Conservation (phyloP, 2,797 vertebrate species). For the Aulostomus chinensis region DNA sequence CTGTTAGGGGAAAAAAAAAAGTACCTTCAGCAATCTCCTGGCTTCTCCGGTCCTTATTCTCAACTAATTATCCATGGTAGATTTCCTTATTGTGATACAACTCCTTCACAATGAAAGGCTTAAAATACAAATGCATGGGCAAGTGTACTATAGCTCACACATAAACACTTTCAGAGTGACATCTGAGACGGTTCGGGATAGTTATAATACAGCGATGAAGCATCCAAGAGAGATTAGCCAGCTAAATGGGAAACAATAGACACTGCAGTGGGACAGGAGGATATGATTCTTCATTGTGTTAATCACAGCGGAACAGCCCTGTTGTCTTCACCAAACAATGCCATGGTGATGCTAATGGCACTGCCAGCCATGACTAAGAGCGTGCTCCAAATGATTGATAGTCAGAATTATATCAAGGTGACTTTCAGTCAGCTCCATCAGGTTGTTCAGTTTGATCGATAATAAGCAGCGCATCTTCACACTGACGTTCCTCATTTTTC, state of each 20-base stretch:
- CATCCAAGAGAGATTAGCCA: slow-evolving; percentile 66
- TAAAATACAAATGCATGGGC: slow-evolving; percentile 55
- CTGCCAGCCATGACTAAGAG: slow-evolving; percentile 78
- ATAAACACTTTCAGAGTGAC: slow-evolving; percentile 50
- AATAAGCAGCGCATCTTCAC: slow-evolving; percentile 75
- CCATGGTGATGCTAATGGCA: slow-evolving; percentile 81
- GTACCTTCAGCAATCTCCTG: slow-evolving; percentile 53
- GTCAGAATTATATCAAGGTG: slow-evolving; percentile 83
- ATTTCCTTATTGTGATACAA: slow-evolving; percentile 73
- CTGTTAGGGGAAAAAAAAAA: slow-evolving; percentile 11
- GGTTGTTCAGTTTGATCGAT: slow-evolving; percentile 82
- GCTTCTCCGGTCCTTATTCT: slow-evolving; percentile 65
- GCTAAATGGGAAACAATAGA: slow-evolving; percentile 72
- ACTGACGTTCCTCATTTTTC: slow-evolving; percentile 71
- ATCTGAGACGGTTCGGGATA: slow-evolving; percentile 65
- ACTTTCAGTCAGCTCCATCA: slow-evolving; percentile 80
- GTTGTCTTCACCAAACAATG: slow-evolving; percentile 76
- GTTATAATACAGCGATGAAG: slow-evolving; percentile 55
- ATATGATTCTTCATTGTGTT: slow-evolving; percentile 76
- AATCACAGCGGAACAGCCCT: slow-evolving; percentile 74
- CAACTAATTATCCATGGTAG: slow-evolving; percentile 70
- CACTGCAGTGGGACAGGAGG: slow-evolving; percentile 59
- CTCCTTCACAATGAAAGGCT: slow-evolving; percentile 53
- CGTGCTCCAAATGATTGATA: slow-evolving; percentile 79
- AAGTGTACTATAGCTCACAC: slow-evolving; percentile 26